phyloP scores from a whole-genome alignment of 1,140 invertebrate species.

The Charaxes varanes region DNA sequence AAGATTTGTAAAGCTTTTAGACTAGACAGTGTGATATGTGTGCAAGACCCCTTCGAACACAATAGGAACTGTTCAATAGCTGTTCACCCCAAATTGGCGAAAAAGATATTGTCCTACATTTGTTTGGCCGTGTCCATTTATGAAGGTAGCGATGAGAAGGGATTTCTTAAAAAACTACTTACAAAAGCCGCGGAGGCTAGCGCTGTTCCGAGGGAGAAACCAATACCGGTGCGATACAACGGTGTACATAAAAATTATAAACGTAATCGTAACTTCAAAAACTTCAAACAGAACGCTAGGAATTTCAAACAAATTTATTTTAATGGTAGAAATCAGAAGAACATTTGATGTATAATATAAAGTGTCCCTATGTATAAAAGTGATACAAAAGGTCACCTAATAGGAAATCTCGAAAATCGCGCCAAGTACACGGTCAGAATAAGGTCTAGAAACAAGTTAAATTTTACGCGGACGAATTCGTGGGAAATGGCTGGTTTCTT shows the following conservation, averaged over 20 bases:
- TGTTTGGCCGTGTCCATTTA: constrained; percentile 20
- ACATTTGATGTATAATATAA: no score
- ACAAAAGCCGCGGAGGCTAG: background rate
- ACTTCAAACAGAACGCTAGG: background rate
- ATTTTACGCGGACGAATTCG: no score
- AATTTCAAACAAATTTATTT: background rate
- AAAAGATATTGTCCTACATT: constrained; percentile 21
- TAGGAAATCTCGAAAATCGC: no score
- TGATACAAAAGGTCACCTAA: no score
- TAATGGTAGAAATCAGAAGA: background rate
- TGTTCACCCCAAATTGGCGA: constrained; percentile 35
- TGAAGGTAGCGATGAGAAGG: constrained; percentile 4
- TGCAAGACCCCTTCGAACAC: constrained; percentile 80
- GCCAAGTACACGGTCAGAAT: no score
- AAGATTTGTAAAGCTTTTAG: constrained; percentile 40
- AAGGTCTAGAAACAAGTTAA: no score
- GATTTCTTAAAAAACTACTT: constrained; percentile 24
- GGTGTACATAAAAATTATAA: constrained; percentile 1
- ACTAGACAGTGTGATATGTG: constrained; percentile 63
- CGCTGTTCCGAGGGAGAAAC: background rate
- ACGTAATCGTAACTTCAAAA: background rate
- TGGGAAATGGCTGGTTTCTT: no score
- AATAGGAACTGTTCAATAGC: constrained; percentile 69
- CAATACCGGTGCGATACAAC: background rate
- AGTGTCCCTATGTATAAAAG: no score